Base-by-base conservation (phyloP, 2,113 vertebrate species). In the Aptenodytes patagonicus region DNA sequence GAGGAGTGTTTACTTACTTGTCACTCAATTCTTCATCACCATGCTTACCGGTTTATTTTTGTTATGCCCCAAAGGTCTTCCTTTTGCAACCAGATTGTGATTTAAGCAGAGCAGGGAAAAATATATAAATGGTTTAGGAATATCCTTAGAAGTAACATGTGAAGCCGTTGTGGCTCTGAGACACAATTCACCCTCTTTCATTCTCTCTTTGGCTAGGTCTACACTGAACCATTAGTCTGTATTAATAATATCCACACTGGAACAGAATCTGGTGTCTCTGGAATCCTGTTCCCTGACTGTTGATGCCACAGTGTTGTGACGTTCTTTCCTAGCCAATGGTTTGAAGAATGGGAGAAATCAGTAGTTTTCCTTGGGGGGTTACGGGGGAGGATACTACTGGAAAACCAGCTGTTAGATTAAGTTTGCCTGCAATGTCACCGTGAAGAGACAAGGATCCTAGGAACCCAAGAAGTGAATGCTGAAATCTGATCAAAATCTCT, bases 371-470 rank as follows among this genome's bases (percentile, higher is more conserved):
- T 18, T 26, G 13, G 9, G 54, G 62, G 69, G 14, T 31, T 65
- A 6, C 0, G 3, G 21, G 6, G 7, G 38, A 42, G 5, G 3
- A 44, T 6, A 12, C 22, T 64, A 10, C 24, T 47, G 34, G 36
- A 70, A 83, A 86, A 77, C 4, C 14, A 66, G 34, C 20, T 80
- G 11, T 52, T 83, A 65, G 61, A 83, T 21, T 29, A 51, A 80
- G 21, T 49, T 51, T 76, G 2, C 14, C 34, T 42, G 25, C 11
- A 14, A 64, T 8, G 5, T 28, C 38, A 71, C 25, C 7, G 5
- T 38, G 52, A 76, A 69, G 42, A 64, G 71, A 15, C 20, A 65
- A 25, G 22, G 68, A 21, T 16, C 14, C 6, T 26, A 65, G 77
- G 64, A 84, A 83, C 81, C 2, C 6, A n/a, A 52, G 20, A 77